Evolutionary conservation across 2,113 vertebrate genomes (phyloP).

Genomic region (Pogona vitticeps): DNA sequence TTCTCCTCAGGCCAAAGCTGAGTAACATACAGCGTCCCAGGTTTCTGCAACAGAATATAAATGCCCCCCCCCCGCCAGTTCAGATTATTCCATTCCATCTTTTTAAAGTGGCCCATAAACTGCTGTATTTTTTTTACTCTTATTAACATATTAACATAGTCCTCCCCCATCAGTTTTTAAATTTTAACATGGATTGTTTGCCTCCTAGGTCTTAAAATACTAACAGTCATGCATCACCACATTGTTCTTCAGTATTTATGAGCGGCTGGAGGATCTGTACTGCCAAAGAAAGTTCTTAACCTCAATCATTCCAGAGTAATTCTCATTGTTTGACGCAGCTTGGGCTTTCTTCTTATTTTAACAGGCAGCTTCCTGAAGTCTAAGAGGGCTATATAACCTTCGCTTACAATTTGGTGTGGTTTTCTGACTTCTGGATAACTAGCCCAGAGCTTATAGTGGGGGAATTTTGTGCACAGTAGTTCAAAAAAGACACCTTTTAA

Average conservation of each 20-base stretch:
- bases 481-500: too few relatives aligned
- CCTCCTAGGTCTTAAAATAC: constrained; percentile 4
- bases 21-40: too few relatives aligned
- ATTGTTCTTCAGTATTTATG: neutral
- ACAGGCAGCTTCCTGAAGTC: neutral
- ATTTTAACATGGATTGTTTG: neutral
- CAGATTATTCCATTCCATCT: too few relatives aligned
- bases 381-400: neutral
- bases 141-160: too few relatives aligned
- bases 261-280: neutral
- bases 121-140: too few relatives aligned
- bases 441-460: neutral
- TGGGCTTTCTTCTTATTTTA: constrained; percentile 11
- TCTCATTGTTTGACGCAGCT: neutral
- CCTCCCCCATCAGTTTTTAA: too few relatives aligned
- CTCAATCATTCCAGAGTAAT: constrained; percentile 11
- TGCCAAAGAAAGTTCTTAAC: constrained; percentile 2
- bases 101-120: too few relatives aligned
- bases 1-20: too few relatives aligned
- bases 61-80: too few relatives aligned
- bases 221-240: neutral
- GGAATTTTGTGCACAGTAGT: too few relatives aligned
- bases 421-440: neutral
- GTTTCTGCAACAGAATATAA: too few relatives aligned
- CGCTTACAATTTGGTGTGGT: neutral